A percentile compares a stretch with the other conserved stretches of the same genome.
These are phyloP conservation scores for Lacerta agilis DNA, from an alignment of 2,797 vertebrate genomes.

Conservation along the genomic window DNA sequence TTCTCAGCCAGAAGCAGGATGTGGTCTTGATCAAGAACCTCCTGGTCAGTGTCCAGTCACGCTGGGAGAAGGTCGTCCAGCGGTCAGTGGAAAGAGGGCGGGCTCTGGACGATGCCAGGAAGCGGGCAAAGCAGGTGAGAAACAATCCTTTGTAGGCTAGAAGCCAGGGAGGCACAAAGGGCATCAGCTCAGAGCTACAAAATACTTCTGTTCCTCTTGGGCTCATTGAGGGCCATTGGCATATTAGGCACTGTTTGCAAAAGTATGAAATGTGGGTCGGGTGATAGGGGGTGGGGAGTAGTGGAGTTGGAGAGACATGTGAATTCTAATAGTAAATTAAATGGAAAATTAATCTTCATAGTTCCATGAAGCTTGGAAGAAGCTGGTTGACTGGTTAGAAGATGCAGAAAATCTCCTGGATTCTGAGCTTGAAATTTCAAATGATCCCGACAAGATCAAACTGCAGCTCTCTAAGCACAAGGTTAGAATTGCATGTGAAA, in stretches of 20 bases:
- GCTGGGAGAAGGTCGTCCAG: constrained; percentile 99
- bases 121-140: constrained; percentile 95
- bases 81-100: constrained; percentile 94
- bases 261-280: no score
- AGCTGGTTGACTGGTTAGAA: constrained; percentile 95
- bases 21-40: constrained; percentile 98
- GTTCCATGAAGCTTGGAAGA: constrained; percentile 99
- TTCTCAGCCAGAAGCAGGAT: constrained; percentile 97
- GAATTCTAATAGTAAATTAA: no score
- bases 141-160: not conserved
- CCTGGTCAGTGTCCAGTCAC: constrained; percentile 95
- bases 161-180: no score
- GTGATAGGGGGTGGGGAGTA: no score
- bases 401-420: constrained; percentile 96
- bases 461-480: constrained; percentile 96
- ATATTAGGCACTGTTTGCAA: no score
- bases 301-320: no score
- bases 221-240: no score
- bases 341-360: constrained; percentile 60
- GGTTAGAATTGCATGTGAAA: constrained; percentile 62
- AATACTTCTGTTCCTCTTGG: not conserved
- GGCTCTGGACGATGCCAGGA: constrained; percentile 94
- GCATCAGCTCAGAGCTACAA: not conserved
- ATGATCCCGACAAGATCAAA: constrained; percentile 99
- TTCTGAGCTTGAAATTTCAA: constrained; percentile 96